Base-by-base conservation (phyloP, 2,113 vertebrate species). In the Struthidea cinerea region DNA sequence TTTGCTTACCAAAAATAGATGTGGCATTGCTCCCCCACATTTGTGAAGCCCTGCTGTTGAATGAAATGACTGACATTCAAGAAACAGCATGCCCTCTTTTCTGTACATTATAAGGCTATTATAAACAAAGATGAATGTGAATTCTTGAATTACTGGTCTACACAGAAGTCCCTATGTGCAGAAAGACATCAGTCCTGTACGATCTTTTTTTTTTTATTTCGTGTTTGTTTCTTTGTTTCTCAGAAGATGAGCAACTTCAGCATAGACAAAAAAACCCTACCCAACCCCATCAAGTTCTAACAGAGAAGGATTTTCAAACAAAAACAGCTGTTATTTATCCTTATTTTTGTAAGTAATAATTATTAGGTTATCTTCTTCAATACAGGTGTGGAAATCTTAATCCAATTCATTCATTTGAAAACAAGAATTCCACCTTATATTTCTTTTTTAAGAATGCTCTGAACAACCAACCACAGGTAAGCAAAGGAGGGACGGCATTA, bases 1-100 rank as follows among this genome's bases (percentile, higher is more conserved):
- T 93, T 83, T 85, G 1, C 41, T 80, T 69, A 85, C 33, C 70
- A 89, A 93, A 95, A 93, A 91, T 95, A 93, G 75, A 76, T 55
- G 41, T 46, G 28, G 4, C 53, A 30, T 68, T n/a, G 10, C 89
- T 93, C 37, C 16, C 32, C 10, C 21, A 56, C 46, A 55, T 90
- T 80, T 80, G 12, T 55, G 73, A 94, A 91, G 79, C 89, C 61
- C 53, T 80, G 37, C 42, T 75, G 21, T 74, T 82, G 74, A 53
- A 61, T 73, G 59, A 73, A 89, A 59, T 1, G 2, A 37, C 21
- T 73, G 61, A 52, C 13, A 21, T 73, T 89, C 37, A 57, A 61
- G 71, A 90, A 91, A 57, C 16, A 91, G 12, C 55, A 61, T 18
- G 16, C 22, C 17, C 23, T n/a, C 3, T 83, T 83, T 85, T 80